Evolutionary conservation across 2,797 vertebrate species (phyloP).

Genomic region (Pagetopsis macropterus): DNA sequence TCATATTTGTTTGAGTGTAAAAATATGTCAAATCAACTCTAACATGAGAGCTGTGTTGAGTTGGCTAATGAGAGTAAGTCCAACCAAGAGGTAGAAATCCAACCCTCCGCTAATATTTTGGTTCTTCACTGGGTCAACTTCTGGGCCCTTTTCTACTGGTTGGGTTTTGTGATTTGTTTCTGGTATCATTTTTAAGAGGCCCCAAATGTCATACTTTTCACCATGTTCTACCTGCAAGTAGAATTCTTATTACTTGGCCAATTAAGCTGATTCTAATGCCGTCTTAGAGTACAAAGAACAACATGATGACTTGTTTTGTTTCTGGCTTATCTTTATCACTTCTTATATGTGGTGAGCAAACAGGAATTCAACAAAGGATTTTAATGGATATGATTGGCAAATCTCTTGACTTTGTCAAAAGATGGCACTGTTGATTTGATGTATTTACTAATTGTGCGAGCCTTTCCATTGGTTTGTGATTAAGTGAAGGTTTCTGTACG

Average conservation of each 20-base stretch:
- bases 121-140: neutral
- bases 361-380: neutral
- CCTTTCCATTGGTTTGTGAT: neutral
- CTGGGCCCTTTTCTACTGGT: neutral
- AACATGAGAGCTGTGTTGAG: neutral
- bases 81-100: neutral
- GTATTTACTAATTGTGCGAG: slow-evolving; percentile 22
- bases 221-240: no score
- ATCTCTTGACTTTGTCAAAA: slow-evolving; percentile 18
- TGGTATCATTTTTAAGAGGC: neutral
- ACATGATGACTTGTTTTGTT: neutral
- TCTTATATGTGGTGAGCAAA: neutral
- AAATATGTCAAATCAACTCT: neutral
- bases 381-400: slow-evolving; percentile 20
- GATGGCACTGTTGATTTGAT: slow-evolving; percentile 20
- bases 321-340: neutral
- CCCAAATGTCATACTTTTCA: no score
- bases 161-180: neutral
- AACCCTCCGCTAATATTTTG: neutral
- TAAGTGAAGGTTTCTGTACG: neutral
- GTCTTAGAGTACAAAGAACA: neutral
- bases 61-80: neutral
- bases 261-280: neutral
- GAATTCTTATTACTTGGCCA: neutral
- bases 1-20: slow-evolving; percentile 2